These are phyloP conservation scores for Cataglyphis albicans DNA, from an alignment of 2,888 invertebrate species.

Conservation along the genomic window DNA sequence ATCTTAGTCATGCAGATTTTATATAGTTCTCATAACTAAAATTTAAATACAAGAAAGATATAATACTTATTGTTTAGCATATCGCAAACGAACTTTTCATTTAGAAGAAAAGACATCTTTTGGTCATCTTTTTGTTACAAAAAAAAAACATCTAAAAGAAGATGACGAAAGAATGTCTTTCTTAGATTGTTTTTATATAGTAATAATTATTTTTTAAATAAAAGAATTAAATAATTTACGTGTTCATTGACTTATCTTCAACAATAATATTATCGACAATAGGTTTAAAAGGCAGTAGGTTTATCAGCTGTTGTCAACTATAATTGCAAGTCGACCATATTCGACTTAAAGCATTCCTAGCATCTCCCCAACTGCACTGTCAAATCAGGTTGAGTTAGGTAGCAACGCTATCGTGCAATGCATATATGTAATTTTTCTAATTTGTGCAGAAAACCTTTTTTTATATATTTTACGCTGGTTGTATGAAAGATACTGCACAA, in stretches of 20 bases:
- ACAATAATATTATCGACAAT: neutral
- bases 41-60: too few species aligned
- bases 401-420: slow-evolving; percentile 6
- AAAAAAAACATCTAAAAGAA: too few species aligned
- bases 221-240: neutral
- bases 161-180: too few species aligned
- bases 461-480: neutral
- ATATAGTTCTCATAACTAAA: too few species aligned
- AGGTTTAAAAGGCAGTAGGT: neutral
- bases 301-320: too few species aligned
- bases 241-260: neutral
- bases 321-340: neutral
- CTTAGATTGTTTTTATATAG: too few species aligned
- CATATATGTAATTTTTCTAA: neutral
- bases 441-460: neutral
- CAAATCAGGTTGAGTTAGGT: slow-evolving; percentile 14
- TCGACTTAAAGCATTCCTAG: neutral
- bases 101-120: too few species aligned
- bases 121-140: too few species aligned
- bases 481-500: neutral
- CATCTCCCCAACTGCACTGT: neutral
- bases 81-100: too few species aligned
- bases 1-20: too few species aligned
- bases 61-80: too few species aligned
- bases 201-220: too few species aligned